Evolutionary conservation across 2,888 invertebrate species (phyloP).

Genomic region (Acholoe squamosa): DNA sequence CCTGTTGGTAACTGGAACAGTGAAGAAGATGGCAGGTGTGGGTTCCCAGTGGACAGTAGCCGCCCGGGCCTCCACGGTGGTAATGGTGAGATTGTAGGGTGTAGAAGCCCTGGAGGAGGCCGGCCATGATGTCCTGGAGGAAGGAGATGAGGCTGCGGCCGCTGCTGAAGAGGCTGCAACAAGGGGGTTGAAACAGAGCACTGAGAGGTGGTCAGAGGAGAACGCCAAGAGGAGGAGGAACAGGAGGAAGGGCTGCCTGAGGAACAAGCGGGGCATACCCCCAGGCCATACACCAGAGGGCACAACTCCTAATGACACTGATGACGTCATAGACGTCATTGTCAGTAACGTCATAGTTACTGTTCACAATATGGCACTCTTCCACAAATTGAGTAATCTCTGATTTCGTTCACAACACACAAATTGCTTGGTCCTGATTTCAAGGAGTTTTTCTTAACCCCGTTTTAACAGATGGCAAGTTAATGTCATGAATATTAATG

Average conservation of each 20-base stretch:
- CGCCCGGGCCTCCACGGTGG: conserved; percentile 23
- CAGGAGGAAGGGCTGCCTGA: conserved; percentile 22
- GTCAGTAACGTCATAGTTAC: no score
- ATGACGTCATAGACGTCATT: not conserved
- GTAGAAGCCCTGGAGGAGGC: not conserved
- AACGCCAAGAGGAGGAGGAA: conserved; percentile 3
- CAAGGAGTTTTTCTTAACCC: no score
- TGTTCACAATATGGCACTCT: no score
- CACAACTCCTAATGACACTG: not conserved
- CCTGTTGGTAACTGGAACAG: not conserved
- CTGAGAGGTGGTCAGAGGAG: conserved; percentile 46
- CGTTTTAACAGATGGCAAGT: no score
- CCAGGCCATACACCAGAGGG: not conserved
- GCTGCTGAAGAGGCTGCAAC: conserved; percentile 25
- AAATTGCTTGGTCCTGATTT: no score
- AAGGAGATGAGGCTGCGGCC: not conserved
- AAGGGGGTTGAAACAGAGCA: conserved; percentile 55
- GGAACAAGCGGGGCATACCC: not conserved
- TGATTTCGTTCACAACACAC: no score
- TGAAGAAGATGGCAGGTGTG: conserved; percentile 2
- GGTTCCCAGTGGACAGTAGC: conserved; percentile 52
- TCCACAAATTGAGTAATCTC: no score
- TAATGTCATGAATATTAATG: no score
- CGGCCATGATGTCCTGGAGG: not conserved
- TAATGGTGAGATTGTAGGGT: conserved; percentile 46